Percentiles rank a stretch among this genome's conserved stretches.
Conservation (phyloP, 2,888 invertebrate species). For the Coelinius sp. region DNA sequence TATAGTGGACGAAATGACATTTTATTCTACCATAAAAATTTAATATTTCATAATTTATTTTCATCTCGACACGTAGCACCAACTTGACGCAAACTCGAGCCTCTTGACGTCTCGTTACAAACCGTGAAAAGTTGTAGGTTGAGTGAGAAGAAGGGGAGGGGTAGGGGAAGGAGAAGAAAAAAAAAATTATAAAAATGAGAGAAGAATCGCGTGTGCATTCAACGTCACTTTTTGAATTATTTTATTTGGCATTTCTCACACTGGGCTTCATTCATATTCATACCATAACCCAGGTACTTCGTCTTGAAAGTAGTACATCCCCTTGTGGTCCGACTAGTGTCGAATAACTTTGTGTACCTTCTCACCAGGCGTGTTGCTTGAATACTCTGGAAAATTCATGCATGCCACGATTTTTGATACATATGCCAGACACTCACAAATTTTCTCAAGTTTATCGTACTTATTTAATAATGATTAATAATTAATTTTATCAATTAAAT, state of each 20-base stretch:
- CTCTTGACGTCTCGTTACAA: constrained; percentile 30
- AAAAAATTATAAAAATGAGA: constrained; percentile 15
- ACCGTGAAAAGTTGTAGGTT: constrained; percentile 17
- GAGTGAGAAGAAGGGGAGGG: neutral
- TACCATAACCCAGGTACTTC: constrained; percentile 56
- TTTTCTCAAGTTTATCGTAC: neutral
- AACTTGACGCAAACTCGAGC: constrained; percentile 28
- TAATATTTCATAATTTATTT: constrained; percentile 30
- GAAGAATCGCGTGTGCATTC: constrained; percentile 18
- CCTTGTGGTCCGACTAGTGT: constrained; percentile 37
- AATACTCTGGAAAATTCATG: constrained; percentile 15
- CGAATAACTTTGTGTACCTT: constrained; percentile 44
- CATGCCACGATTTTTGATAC: constrained; percentile 20
- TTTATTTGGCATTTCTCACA: constrained; percentile 48
- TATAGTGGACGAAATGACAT: neutral
- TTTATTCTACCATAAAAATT: constrained; percentile 22
- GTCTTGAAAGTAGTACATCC: constrained; percentile 54
- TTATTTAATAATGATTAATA: too few species aligned
- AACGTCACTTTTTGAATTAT: constrained; percentile 33
- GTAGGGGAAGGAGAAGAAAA: constrained; percentile 18
- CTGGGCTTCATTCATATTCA: constrained; percentile 63
- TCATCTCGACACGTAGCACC: constrained; percentile 29
- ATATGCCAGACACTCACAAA: neutral
- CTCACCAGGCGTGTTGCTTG: constrained; percentile 18
- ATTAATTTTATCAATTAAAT: too few species aligned